Base-by-base conservation (phyloP, 2,888 invertebrate genomes). In the Epistrophe eligans region DNA sequence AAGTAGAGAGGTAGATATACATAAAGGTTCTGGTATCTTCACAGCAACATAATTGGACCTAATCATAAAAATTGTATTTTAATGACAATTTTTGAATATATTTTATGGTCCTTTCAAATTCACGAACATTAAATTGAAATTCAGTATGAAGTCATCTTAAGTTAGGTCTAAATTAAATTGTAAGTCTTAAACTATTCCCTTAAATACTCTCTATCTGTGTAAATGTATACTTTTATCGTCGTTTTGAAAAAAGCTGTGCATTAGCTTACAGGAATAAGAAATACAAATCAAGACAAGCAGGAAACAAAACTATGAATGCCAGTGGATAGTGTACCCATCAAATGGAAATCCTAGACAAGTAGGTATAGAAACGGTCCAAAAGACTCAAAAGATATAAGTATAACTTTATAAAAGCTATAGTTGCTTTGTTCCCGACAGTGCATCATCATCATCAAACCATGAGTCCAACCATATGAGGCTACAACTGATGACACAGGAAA, bases 401-500 rank as follows among this genome's bases (percentile, higher is more conserved):
- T n/a, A n/a, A 9, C 13, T 28, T 48, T 48, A 48, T 32, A 17
- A 15, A 70, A 35, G 24, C n/a, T 57, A 2, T 35, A 2, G 24
- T 24, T 24, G 24, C 40, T 71, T 66, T 70, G 64, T 71, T 71
- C 58, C 50, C 15, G 48, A 66, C 84, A 50, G 64, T 79, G 57
- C 57, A 84, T 71, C 74, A 84, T 58, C 35, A 67, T 71, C 74
- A 84, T 58, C 35, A 67, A 45, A 58, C 32, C 48, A 64, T 70
- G 32, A 64, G 8, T 40, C 74, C 55, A 76, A 58, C 35, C 57
- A 57, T 35, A 35, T 35, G 57, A 58, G 28, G 1, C 9, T 11
- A 24, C 79, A 84, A 84, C 79, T 71, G 70, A 70, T 84, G 72
- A 28, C 15, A 64, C 74, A 79, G 83, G 83, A 84, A 74, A 67